Evolutionary conservation across 2,888 invertebrate genomes (phyloP).

Genomic region (Nemapogon koenigi): DNA sequence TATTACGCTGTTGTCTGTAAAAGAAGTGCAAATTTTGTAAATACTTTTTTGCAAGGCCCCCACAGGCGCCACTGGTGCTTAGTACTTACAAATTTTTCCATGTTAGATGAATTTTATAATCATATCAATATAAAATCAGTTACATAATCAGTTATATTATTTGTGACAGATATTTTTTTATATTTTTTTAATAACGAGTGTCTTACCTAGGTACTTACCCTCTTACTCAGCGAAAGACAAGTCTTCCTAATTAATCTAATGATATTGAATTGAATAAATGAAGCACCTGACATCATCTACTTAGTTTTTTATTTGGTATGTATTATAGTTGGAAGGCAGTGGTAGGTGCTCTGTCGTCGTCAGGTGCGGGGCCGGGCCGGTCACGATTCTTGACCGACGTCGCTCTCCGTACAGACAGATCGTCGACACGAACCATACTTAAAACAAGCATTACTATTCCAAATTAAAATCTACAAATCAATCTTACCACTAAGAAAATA

Average conservation of each 20-base stretch:
- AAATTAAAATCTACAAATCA: slow-evolving; percentile 18
- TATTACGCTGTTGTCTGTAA: too few relatives aligned
- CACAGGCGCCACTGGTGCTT: too few relatives aligned
- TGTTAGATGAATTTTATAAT: too few relatives aligned
- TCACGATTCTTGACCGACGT: slow-evolving; percentile 57
- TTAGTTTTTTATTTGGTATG: slow-evolving; percentile 4
- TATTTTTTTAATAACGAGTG: too few relatives aligned
- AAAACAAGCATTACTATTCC: slow-evolving; percentile 14
- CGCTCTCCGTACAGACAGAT: slow-evolving; percentile 9
- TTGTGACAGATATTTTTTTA: too few relatives aligned
- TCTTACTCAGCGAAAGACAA: too few relatives aligned
- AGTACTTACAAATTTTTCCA: too few relatives aligned
- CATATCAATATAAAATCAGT: too few relatives aligned
- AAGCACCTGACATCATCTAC: neutral
- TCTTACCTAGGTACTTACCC: too few relatives aligned
- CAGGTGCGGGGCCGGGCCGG: slow-evolving; percentile 58
- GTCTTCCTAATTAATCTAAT: neutral
- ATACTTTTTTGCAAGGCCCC: too few relatives aligned
- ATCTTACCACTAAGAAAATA: slow-evolving; percentile 15
- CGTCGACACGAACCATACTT: slow-evolving; percentile 7
- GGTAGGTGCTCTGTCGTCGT: slow-evolving; percentile 27
- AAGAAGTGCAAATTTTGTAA: too few relatives aligned
- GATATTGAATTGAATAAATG: neutral
- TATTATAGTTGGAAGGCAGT: slow-evolving; percentile 4
- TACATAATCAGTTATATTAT: too few relatives aligned